A percentile compares a stretch with the other conserved stretches of the same genome.
These are phyloP conservation scores for Sussaba pulchella DNA, from an alignment of 2,888 invertebrate genomes.

Conservation along the genomic window DNA sequence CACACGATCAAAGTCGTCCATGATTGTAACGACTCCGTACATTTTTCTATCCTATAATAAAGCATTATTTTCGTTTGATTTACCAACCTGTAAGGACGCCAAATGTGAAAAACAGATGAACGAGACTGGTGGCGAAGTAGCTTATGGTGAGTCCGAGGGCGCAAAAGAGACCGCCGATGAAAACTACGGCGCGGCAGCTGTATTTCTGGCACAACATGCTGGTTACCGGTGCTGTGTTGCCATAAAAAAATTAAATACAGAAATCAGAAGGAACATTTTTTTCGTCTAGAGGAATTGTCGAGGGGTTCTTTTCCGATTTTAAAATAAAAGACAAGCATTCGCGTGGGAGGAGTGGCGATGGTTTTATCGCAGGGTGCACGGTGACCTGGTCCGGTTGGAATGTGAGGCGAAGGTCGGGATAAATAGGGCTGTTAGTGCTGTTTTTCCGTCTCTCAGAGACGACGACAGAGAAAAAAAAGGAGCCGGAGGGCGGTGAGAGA, in stretches of 20 bases:
- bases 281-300: background rate
- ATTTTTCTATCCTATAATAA: constrained; percentile 12
- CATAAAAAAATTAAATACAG: constrained; percentile 61
- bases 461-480: constrained; percentile 15
- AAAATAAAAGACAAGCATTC: background rate
- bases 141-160: constrained; percentile 89
- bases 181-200: constrained; percentile 89
- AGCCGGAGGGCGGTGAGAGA: background rate
- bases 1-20: background rate
- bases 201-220: constrained; percentile 89
- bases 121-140: constrained; percentile 89
- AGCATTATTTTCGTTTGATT: constrained; percentile 7
- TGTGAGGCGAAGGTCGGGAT: constrained; percentile 58
- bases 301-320: no score
- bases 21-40: background rate
- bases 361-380: constrained; percentile 18
- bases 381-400: constrained; percentile 51
- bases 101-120: constrained; percentile 90
- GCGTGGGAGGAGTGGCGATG: background rate
- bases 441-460: constrained; percentile 4
- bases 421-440: constrained; percentile 43
- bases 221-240: constrained; percentile 88
- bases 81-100: constrained; percentile 89
- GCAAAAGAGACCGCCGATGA: constrained; percentile 90
- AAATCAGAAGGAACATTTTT: background rate